Base-by-base conservation (phyloP, 2,888 invertebrate genomes). In the Cenopis cana region DNA sequence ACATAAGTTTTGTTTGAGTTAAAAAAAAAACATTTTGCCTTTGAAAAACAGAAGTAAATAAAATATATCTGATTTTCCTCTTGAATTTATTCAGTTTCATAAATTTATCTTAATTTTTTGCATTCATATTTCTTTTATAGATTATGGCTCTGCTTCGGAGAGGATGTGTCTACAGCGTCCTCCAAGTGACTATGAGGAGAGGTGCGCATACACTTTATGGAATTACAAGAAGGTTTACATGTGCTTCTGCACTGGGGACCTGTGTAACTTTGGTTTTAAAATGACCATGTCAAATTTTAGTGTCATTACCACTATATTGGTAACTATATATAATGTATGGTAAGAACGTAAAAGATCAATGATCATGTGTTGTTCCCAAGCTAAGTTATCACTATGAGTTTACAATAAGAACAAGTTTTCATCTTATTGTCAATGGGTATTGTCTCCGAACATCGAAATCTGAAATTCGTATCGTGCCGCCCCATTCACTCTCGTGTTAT, bases 171-270 rank as follows among this genome's bases (percentile, higher is more conserved):
- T 98, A 0, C 97, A 97, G 84, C 93, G 97, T 73, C 96, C 98
- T 0, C 98, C 98, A 5, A 96, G 97, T 68, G 98, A 98, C 83
- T 96, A 95, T 77, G 97, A 98, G 88, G 98, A 98, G 86, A 94
- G 98, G 56, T 98, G 98, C 86, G 98, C 97, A 0, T 96, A 97
- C 80, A 98, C 98, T 0, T 94, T 96, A 82, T 96, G 96, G 94
- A 96, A 97, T 81, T 95, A 96, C 80, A 96, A 96, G 81, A 96
- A 96, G 83, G 98, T 98, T 0, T 96, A 96, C 82, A 97, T 98
- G 96, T 98, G 98, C 83, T 97, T 98, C 84, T 98, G 98, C 81
- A 95, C 95, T 79, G 98, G 98, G 6, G 98, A 98, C 87, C 93
- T 98, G 46, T 98, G 98, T 86, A 98, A 98, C 75, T 82, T 89